Evolutionary conservation across 1,140 invertebrate genomes (phyloP).

Genomic region (Pseudomyrmex pallidus): DNA sequence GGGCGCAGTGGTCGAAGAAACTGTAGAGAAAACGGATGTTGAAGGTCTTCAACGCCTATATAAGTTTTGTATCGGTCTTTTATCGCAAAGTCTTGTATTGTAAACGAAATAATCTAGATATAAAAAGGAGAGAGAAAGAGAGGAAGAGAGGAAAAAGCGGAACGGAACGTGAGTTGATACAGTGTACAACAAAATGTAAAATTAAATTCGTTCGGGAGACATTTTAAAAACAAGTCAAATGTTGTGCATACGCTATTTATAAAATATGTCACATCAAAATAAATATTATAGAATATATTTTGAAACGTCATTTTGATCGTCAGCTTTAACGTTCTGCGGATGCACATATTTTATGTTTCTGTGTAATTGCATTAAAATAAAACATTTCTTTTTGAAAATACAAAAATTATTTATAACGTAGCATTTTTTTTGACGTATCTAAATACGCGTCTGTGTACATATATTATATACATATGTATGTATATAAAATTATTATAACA

Average conservation of each 20-base stretch:
- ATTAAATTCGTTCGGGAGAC: not conserved
- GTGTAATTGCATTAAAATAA: constrained; percentile 11
- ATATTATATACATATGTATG: too few relatives aligned
- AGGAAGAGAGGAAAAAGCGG: not conserved
- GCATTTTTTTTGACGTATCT: not conserved
- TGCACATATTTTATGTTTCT: not conserved
- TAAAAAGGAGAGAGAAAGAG: not conserved
- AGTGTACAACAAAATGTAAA: not conserved
- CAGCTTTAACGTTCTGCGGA: constrained; percentile 8
- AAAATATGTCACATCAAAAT: constrained; percentile 13
- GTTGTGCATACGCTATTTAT: not conserved
- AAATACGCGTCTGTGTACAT: not conserved
- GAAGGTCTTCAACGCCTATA: constrained; percentile 31
- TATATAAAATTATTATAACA: not conserved
- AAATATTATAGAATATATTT: constrained; percentile 1
- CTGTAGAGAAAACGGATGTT: constrained; percentile 50
- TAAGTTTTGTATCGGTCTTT: constrained; percentile 30
- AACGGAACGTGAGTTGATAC: not conserved
- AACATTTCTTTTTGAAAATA: constrained; percentile 27
- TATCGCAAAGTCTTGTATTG: constrained; percentile 18
- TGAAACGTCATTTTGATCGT: constrained; percentile 12
- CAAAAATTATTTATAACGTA: constrained; percentile 14
- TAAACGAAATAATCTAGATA: constrained; percentile 56
- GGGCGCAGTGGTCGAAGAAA: constrained; percentile 35
- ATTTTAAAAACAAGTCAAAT: constrained; percentile 2